Base-by-base conservation (phyloP, 2,888 invertebrate genomes). In the Volucella inanis region DNA sequence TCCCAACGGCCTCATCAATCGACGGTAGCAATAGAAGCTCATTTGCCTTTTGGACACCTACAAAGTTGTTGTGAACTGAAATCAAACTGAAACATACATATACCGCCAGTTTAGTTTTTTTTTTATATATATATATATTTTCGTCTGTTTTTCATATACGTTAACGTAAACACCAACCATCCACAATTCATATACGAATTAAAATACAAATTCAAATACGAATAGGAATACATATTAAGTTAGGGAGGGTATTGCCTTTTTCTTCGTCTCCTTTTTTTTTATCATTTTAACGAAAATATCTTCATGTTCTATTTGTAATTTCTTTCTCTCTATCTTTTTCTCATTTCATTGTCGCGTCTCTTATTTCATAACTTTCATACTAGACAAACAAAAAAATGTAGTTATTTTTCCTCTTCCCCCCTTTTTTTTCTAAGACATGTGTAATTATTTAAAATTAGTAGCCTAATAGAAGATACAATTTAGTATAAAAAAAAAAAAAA, bases 1-100 rank as follows among this genome's bases (percentile, higher is more conserved):
- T 88, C 94, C 95, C 90, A 97, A 97, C 93, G 97, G 97, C 74
- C 93, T 97, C 88, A 95, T 97, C 90, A 94, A 95, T 90, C 95
- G 97, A 92, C 96, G 97, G 96, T 97, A 96, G 95, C 96, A 95
- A 93, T 92, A 92, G 90, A 91, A 83, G 89, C 77, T 81, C 88
- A 86, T 61, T 47, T 70, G 59, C 70, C 70, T 71, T 75, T 52
- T 75, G 67, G 77, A 68, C 71, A 52, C 68, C 67, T 81, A 72
- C 72, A 71, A 81, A 85, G 72, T 81, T 85, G 85, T 85, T 85
- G 81, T 77, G 85, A 85, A 85, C 85, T 85, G 77, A 85, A 85
- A 76, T 77, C 68, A 72, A 81, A 81, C 52, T 31, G 31, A 31
- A 31, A 31, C 31, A 31, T 31, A 62, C 54, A 79, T 38, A 62